phyloP scores from a whole-genome alignment of 1,140 invertebrate genomes.

The fruit fly (Drosophila melanogaster) region Release_6_plus_ISO1_MT NC_004354.4:8734501-8735000 shows the following conservation, averaged over 20 bases:
- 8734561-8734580: too few relatives aligned
- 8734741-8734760: slow-evolving; percentile 39
- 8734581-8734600: neutral
- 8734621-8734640: slow-evolving; percentile 4
- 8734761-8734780: slow-evolving; percentile 26
- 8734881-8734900: slow-evolving; percentile 27
- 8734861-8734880: slow-evolving; percentile 56
- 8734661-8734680: slow-evolving; percentile 76
- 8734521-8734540: neutral
- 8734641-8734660: slow-evolving; percentile 53
- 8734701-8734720: slow-evolving; percentile 45
- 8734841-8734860: slow-evolving; percentile 56
- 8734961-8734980: neutral
- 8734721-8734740: slow-evolving; percentile 73
- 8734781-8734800: neutral
- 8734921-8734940: slow-evolving; percentile 45
- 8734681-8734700: slow-evolving; percentile 70
- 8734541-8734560: too few relatives aligned
- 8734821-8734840: slow-evolving; percentile 39
- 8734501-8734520: too few relatives aligned
- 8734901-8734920: slow-evolving; percentile 35
- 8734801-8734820: slow-evolving; percentile 32
- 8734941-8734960: slow-evolving; percentile 72
- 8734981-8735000: neutral
- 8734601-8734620: slow-evolving; percentile 29